A percentile compares a stretch with the other conserved stretches of the same genome.
Evolutionary conservation across 2,888 invertebrate genomes (phyloP).

Genomic region (Lithosia quadra): DNA sequence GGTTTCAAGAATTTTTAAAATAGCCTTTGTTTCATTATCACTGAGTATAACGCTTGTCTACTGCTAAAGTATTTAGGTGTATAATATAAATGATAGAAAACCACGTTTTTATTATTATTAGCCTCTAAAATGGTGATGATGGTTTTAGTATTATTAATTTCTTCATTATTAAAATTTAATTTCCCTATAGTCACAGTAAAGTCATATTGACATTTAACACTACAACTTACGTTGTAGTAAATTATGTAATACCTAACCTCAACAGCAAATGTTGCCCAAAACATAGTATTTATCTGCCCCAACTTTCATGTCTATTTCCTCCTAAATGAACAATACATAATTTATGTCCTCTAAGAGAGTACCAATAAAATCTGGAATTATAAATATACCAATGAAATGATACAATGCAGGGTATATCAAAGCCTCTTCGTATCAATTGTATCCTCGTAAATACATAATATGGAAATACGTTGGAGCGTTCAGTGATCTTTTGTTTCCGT

Average conservation of each 20-base stretch:
- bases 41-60: not conserved
- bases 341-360: conserved; percentile 11
- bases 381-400: conserved; percentile 26
- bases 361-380: conserved; percentile 32
- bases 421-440: conserved; percentile 40
- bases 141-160: too few species aligned
- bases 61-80: not conserved
- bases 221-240: too few species aligned
- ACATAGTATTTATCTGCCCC: not conserved
- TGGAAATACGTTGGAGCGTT: conserved; percentile 32
- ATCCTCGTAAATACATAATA: conserved; percentile 42
- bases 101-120: not conserved
- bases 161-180: not conserved
- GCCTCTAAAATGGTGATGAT: not conserved
- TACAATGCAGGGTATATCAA: conserved; percentile 34
- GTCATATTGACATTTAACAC: not conserved
- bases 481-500: conserved; percentile 44
- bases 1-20: not conserved
- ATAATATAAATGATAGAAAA: not conserved
- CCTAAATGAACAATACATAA: conserved; percentile 5
- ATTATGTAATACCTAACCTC: too few species aligned
- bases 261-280: not conserved
- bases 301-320: not conserved
- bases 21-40: too few species aligned
- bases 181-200: not conserved